These are phyloP conservation scores for Physeter macrocephalus DNA, from an alignment of 2,113 vertebrate species.

Conservation along the genomic window DNA sequence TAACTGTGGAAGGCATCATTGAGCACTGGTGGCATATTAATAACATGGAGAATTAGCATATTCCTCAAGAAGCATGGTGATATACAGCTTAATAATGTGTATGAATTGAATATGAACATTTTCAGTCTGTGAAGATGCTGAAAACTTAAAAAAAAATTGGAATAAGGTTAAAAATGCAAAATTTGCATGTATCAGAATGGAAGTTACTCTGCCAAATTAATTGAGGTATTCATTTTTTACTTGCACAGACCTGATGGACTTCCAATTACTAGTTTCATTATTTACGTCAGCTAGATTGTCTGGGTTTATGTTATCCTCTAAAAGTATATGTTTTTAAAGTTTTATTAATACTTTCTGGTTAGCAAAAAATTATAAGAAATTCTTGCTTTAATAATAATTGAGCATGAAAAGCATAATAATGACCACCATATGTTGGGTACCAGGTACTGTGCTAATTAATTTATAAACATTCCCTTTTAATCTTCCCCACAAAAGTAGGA, in stretches of 20 bases:
- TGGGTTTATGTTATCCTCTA: not conserved
- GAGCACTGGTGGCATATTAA: not conserved
- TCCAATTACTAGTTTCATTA: not conserved
- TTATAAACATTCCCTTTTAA: conserved; percentile 4
- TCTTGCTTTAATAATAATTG: not conserved
- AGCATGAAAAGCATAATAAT: not conserved
- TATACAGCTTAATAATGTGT: conserved; percentile 28
- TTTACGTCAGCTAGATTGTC: not conserved
- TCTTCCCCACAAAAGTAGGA: not conserved
- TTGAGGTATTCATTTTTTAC: conserved; percentile 9
- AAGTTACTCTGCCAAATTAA: conserved; percentile 17
- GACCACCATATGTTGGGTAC: not conserved
- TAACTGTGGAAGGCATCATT: conserved; percentile 12
- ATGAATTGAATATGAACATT: not conserved
- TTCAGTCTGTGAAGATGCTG: conserved; percentile 42
- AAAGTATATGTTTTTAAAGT: not conserved
- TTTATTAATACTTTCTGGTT: conserved; percentile 17
- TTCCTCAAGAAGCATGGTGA: conserved; percentile 23
- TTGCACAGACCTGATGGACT: not conserved
- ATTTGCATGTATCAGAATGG: not conserved
- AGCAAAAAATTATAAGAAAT: not conserved
- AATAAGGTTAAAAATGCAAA: conserved; percentile 26
- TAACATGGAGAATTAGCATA: conserved; percentile 35
- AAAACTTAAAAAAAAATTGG: conserved; percentile 17
- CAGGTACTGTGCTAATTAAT: not conserved